phyloP scores from a whole-genome alignment of 2,113 vertebrate genomes.

The Phyllostomus discolor region DNA sequence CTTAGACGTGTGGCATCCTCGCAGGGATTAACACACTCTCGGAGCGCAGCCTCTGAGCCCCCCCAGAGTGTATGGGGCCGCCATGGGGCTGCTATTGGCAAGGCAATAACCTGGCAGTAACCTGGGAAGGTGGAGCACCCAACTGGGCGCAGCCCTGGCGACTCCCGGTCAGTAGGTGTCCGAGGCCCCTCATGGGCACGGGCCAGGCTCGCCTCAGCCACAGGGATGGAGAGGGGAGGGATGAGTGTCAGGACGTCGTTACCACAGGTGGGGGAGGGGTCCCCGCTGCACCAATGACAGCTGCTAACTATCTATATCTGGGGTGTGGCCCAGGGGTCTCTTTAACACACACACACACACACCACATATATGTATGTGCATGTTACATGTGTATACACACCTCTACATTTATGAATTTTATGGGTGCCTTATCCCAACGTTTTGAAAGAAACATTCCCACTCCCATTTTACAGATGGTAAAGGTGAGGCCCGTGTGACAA shows the following conservation, averaged over 20 bases:
- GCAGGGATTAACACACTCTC: not conserved
- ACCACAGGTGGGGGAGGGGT: not conserved
- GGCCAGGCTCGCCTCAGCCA: not conserved
- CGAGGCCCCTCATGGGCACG: not conserved
- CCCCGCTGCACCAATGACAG: not conserved
- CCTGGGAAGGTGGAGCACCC: not conserved
- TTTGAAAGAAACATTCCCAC: not conserved
- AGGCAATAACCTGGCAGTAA: no score
- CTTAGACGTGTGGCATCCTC: not conserved
- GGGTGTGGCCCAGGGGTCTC: not conserved
- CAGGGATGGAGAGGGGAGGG: not conserved
- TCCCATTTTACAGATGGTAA: not conserved
- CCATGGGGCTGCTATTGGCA: not conserved
- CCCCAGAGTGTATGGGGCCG: no score
- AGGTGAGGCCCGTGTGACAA: not conserved
- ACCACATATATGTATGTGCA: rapidly evolving
- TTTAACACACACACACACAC: not conserved
- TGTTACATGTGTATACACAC: no score
- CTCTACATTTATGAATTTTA: not conserved
- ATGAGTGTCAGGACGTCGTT: not conserved
- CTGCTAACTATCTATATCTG: not conserved
- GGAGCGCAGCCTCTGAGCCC: no score
- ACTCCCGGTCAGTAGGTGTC: not conserved
- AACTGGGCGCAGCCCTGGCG: not conserved
- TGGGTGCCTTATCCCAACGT: not conserved